Conservation (phyloP, 2,113 vertebrate genomes). For the Podarcis cretensis region DNA sequence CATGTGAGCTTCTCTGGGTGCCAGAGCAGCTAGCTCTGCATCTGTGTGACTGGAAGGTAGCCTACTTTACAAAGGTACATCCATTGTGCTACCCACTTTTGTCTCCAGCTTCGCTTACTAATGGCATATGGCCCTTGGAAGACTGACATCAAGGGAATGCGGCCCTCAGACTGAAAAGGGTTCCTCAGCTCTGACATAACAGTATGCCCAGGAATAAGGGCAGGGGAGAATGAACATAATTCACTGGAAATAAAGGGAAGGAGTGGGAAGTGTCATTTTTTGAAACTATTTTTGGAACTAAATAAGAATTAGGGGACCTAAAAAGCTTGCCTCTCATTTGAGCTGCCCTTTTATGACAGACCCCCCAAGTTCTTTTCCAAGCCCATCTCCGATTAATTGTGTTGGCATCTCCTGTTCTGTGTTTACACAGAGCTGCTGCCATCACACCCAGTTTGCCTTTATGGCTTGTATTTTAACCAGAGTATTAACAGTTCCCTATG, state of each 20-base stretch:
- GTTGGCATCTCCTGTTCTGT: not conserved
- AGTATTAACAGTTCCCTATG: slow-evolving; percentile 45
- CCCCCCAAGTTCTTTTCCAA: not conserved
- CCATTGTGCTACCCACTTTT: too few species aligned
- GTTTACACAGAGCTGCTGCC: not conserved
- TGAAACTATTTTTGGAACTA: not conserved
- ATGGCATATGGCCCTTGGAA: too few species aligned
- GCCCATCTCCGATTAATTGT: not conserved
- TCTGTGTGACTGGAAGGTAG: too few species aligned
- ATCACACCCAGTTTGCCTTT: not conserved
- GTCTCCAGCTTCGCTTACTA: too few species aligned
- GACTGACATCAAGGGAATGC: too few species aligned
- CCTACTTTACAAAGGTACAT: too few species aligned
- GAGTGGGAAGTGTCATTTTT: not conserved
- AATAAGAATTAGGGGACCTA: not conserved
- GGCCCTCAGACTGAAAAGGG: too few species aligned
- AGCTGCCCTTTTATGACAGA: not conserved
- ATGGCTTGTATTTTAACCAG: slow-evolving; percentile 48
- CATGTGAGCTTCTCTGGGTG: too few species aligned
- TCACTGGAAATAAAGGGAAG: not conserved
- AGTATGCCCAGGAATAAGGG: not conserved
- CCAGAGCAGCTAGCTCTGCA: too few species aligned
- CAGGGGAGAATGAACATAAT: too few species aligned
- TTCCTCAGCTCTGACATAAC: too few species aligned
- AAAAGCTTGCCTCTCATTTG: not conserved